phyloP scores from a whole-genome alignment of 2,888 invertebrate species.

The Nezara viridula region DNA sequence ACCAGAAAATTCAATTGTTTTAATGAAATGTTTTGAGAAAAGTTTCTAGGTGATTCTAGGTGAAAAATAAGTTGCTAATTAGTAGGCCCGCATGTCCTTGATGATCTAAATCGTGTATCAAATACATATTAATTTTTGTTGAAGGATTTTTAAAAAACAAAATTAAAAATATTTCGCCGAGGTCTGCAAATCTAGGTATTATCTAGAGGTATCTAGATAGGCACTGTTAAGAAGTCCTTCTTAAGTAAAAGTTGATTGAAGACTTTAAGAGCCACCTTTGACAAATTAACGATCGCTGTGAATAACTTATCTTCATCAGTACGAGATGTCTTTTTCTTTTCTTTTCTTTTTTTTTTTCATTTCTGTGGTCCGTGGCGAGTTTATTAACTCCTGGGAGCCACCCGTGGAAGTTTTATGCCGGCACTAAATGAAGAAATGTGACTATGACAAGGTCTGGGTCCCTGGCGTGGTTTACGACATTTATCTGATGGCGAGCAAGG shows the following conservation, averaged over 20 bases:
- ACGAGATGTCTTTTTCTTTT: neutral
- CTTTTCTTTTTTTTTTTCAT: neutral
- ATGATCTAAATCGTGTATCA: too few relatives aligned
- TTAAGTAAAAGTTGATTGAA: neutral
- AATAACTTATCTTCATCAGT: constrained; percentile 12
- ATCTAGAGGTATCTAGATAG: too few relatives aligned
- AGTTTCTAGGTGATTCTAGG: too few relatives aligned
- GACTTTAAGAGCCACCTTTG: neutral
- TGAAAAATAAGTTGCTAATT: too few relatives aligned
- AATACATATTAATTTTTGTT: too few relatives aligned
- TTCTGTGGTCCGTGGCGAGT: neutral
- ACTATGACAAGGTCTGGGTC: neutral
- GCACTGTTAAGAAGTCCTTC: too few relatives aligned
- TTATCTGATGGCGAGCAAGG: neutral
- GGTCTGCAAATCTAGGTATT: too few relatives aligned
- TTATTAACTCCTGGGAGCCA: constrained; percentile 3
- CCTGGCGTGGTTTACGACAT: neutral
- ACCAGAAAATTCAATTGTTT: too few relatives aligned
- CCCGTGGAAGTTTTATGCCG: neutral
- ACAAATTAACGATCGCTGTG: neutral
- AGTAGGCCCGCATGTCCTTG: too few relatives aligned
- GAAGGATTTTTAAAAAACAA: too few relatives aligned
- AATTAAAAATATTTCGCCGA: too few relatives aligned
- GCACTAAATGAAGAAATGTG: constrained; percentile 37
- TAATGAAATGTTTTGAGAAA: too few relatives aligned